These are phyloP conservation scores for Eupithecia inturbata DNA, from an alignment of 2,888 invertebrate species.

Conservation along the genomic window DNA sequence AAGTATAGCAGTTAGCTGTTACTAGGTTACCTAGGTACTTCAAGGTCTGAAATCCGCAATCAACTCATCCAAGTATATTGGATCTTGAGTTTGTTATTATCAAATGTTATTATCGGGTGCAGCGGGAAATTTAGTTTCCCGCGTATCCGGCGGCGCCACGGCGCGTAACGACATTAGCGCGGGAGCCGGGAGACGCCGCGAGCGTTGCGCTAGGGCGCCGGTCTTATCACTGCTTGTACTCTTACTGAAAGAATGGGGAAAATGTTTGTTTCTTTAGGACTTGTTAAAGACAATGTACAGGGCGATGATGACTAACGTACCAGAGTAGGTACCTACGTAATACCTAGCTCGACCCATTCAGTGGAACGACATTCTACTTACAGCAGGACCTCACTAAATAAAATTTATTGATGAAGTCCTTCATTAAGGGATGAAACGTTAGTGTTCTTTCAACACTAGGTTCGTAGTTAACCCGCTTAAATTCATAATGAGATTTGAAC, in stretches of 20 bases:
- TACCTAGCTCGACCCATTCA: too few relatives aligned
- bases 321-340: too few relatives aligned
- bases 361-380: too few relatives aligned
- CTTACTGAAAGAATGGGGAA: neutral
- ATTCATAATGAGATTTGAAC: too few relatives aligned
- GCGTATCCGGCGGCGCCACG: neutral
- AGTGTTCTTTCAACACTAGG: too few relatives aligned
- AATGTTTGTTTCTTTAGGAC: neutral
- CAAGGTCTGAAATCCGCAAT: neutral
- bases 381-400: too few relatives aligned
- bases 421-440: too few relatives aligned
- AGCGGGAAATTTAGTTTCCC: conserved; percentile 5
- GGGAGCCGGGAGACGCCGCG: neutral
- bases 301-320: too few relatives aligned
- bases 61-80: neutral
- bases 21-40: neutral
- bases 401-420: too few relatives aligned
- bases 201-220: too few relatives aligned
- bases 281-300: neutral
- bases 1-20: neutral
- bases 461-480: too few relatives aligned
- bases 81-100: conserved; percentile 4
- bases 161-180: conserved; percentile 1
- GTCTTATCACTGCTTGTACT: neutral
- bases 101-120: neutral